Evolutionary conservation across 2,888 invertebrate genomes (phyloP).

Genomic region (Nymphalis polychloros): DNA sequence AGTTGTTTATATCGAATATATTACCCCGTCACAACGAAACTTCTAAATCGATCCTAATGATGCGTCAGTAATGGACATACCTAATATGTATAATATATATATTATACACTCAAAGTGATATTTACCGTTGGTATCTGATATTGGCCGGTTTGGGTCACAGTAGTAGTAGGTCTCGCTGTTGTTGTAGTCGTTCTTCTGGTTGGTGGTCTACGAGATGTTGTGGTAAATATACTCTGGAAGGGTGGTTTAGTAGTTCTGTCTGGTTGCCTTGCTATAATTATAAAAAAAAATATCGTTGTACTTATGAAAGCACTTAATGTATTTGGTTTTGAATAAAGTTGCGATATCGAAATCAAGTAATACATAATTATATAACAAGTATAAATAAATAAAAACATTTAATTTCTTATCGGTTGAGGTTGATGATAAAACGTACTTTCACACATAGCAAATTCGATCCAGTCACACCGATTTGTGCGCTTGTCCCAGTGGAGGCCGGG

Average conservation of each 20-base stretch:
- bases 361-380: too few species aligned
- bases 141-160: conserved; percentile 48
- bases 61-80: too few species aligned
- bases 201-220: conserved; percentile 39
- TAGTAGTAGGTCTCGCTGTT: conserved; percentile 47
- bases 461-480: conserved; percentile 87
- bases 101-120: background rate
- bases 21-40: too few species aligned
- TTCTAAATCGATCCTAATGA: too few species aligned
- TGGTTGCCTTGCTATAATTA: conserved; percentile 30
- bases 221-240: conserved; percentile 42
- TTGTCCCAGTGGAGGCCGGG: conserved; percentile 91
- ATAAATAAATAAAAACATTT: background rate
- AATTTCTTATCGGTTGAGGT: background rate
- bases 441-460: conserved; percentile 89
- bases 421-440: conserved; percentile 51
- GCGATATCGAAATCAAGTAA: too few species aligned
- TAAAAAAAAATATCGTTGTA: too few species aligned
- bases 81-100: too few species aligned
- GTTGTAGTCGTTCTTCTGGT: conserved; percentile 31
- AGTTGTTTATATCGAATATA: too few species aligned
- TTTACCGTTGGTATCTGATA: conserved; percentile 61
- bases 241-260: conserved; percentile 55
- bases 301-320: too few species aligned
- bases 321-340: too few species aligned